phyloP scores from a whole-genome alignment of 2,888 invertebrate genomes.

The Polyommatus icarus region DNA sequence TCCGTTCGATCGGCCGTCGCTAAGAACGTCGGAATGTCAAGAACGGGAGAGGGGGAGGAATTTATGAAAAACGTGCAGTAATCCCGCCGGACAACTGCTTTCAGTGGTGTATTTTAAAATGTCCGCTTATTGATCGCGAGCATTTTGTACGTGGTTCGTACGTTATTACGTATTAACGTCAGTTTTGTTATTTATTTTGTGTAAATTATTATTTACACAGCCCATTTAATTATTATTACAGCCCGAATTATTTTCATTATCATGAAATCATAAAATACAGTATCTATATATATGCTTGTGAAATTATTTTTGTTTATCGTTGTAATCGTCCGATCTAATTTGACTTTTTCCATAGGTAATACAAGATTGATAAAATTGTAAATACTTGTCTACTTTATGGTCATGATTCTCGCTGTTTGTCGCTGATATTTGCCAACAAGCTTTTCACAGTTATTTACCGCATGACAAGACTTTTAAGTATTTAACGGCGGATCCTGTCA shows the following conservation, averaged over 20 bases:
- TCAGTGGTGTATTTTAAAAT: constrained; percentile 28
- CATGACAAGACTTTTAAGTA: constrained; percentile 33
- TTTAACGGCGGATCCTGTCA: constrained; percentile 38
- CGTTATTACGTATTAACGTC: not conserved
- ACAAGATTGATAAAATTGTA: no score
- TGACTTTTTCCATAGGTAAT: no score
- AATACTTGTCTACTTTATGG: no score
- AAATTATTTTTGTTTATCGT: no score
- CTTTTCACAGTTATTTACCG: constrained; percentile 13
- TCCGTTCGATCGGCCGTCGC: constrained; percentile 49
- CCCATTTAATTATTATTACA: no score
- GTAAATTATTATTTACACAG: not conserved
- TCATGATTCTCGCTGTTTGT: not conserved
- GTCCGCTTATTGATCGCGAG: constrained; percentile 8
- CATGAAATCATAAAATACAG: no score
- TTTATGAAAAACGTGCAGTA: constrained; percentile 43
- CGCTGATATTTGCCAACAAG: not conserved
- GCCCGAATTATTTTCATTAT: no score
- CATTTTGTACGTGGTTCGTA: not conserved
- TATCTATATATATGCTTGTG: no score
- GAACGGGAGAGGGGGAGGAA: constrained; percentile 40
- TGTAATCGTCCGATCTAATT: no score
- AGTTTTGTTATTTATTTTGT: not conserved
- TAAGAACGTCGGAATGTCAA: constrained; percentile 38
- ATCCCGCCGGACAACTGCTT: constrained; percentile 36